Percentiles rank a stretch among this genome's conserved stretches.
Evolutionary conservation across 2,888 invertebrate genomes (phyloP).

Genomic region (Theodoxus fluviatilis): DNA sequence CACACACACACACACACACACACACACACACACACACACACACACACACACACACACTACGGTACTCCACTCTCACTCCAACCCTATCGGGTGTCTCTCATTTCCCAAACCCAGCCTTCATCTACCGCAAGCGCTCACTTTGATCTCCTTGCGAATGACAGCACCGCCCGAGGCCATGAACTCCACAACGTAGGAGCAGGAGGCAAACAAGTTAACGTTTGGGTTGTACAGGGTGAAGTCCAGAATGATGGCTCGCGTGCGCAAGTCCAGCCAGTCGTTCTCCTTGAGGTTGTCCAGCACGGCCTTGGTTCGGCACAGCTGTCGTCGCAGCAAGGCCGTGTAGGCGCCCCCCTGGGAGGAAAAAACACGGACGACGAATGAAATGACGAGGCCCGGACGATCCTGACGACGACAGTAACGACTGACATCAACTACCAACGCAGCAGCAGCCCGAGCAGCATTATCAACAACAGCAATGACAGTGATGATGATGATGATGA

Average conservation of each 20-base stretch:
- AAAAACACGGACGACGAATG: too few species aligned
- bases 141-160: slow-evolving; percentile 52
- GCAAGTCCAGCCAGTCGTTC: slow-evolving; percentile 66
- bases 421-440: too few species aligned
- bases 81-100: neutral
- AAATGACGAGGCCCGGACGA: too few species aligned
- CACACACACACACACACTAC: slow-evolving; percentile 6
- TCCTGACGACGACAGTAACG: too few species aligned
- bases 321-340: slow-evolving; percentile 55
- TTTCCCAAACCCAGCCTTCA: neutral
- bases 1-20: slow-evolving; percentile 18
- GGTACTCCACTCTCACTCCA: neutral
- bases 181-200: slow-evolving; percentile 58
- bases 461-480: too few species aligned
- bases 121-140: slow-evolving; percentile 42
- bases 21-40: slow-evolving; percentile 7
- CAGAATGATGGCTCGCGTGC: slow-evolving; percentile 67
- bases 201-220: slow-evolving; percentile 62
- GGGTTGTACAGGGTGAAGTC: slow-evolving; percentile 69
- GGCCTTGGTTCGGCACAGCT: slow-evolving; percentile 50
- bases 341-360: slow-evolving; percentile 65
- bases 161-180: slow-evolving; percentile 59
- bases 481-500: too few species aligned
- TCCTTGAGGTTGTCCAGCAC: slow-evolving; percentile 60
- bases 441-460: too few species aligned